Evolutionary conservation across 2,113 vertebrate genomes (phyloP).

Genomic region (Alethe diademata): DNA sequence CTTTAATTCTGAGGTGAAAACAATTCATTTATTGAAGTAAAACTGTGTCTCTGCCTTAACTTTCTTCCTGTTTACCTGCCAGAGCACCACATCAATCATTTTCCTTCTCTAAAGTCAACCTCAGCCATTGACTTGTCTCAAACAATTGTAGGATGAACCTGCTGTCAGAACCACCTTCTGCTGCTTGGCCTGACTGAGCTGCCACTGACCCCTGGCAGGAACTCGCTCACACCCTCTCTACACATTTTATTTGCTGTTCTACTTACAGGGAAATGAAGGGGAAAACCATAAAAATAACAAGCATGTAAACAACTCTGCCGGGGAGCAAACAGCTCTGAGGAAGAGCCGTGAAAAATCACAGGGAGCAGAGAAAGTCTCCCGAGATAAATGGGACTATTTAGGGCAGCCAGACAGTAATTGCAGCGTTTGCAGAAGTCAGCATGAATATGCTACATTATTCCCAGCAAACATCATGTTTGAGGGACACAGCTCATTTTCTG

Average conservation of each 20-base stretch:
- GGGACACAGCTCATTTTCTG: background rate
- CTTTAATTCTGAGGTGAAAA: background rate
- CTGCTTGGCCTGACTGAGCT: background rate
- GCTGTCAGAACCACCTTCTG: background rate
- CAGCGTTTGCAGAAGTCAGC: background rate
- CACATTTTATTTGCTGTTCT: background rate
- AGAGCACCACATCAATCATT: background rate
- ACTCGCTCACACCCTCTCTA: background rate
- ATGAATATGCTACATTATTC: background rate
- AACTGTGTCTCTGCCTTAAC: background rate
- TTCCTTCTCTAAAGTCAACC: background rate
- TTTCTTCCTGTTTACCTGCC: background rate
- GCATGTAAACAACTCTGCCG: background rate
- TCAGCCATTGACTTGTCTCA: background rate
- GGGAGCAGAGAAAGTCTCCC: background rate
- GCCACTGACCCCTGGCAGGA: background rate
- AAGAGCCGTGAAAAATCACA: background rate
- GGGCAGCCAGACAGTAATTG: constrained; percentile 1
- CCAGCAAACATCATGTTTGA: background rate
- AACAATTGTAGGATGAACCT: background rate
- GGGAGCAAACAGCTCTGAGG: background rate
- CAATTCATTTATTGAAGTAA: background rate
- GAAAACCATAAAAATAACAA: background rate
- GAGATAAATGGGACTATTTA: constrained; percentile 12
- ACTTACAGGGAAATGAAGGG: background rate